phyloP scores from a whole-genome alignment of 2,113 vertebrate species.

The Chamaetylas fuelleborni region DNA sequence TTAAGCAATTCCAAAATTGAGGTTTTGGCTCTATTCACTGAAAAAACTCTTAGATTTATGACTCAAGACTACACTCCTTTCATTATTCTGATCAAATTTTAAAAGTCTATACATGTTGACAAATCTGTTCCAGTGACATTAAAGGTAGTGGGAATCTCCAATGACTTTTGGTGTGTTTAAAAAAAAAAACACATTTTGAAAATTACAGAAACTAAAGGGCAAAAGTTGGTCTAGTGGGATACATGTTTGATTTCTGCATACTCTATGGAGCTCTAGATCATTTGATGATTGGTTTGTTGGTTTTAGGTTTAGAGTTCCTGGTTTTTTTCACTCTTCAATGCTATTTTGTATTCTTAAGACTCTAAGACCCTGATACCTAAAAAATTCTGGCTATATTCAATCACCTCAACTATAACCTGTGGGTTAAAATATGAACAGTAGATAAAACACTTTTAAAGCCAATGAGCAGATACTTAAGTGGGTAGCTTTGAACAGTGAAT shows the following conservation, averaged over 20 bases:
- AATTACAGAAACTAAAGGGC: neutral
- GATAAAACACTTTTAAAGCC: neutral
- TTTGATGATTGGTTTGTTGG: neutral
- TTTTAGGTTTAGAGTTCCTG: neutral
- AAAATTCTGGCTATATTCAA: neutral
- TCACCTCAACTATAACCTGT: neutral
- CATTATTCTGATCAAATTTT: neutral
- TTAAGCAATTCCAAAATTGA: neutral
- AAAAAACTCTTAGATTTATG: neutral
- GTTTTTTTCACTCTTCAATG: neutral
- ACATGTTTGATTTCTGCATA: neutral
- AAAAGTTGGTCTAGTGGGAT: neutral
- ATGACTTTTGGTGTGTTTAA: neutral
- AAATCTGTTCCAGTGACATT: neutral
- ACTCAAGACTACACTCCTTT: neutral
- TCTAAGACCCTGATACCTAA: neutral
- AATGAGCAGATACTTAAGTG: neutral
- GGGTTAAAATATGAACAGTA: neutral
- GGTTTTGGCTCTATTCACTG: neutral
- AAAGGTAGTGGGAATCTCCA: neutral
- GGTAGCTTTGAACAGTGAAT: neutral
- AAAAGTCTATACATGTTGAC: neutral
- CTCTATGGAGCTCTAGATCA: neutral
- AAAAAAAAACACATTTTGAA: neutral
- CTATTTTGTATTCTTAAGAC: neutral